phyloP scores from a whole-genome alignment of 2,797 vertebrate genomes.

The Lithobates sylvaticus region DNA sequence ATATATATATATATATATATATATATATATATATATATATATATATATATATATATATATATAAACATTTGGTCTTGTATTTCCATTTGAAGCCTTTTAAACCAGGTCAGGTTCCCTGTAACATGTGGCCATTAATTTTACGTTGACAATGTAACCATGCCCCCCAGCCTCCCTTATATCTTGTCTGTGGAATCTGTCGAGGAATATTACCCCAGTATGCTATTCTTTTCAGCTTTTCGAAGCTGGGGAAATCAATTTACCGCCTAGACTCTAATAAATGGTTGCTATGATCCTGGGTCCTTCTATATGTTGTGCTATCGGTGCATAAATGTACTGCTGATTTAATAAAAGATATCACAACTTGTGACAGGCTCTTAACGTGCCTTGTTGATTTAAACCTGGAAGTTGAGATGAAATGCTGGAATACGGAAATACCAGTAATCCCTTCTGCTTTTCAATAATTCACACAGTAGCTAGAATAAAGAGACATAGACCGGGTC shows the following conservation, averaged over 20 bases:
- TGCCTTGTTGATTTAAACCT: conserved; percentile 45
- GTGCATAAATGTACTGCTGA: conserved; percentile 45
- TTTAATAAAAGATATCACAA: conserved; percentile 51
- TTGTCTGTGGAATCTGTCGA: not conserved
- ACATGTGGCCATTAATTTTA: too few species aligned
- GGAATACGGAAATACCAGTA: conserved; percentile 4
- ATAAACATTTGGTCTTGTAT: too few species aligned
- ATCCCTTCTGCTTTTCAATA: conserved; percentile 52
- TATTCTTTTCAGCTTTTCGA: not conserved
- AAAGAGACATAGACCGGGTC: not conserved
- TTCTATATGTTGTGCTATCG: conserved; percentile 29
- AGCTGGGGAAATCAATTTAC: conserved; percentile 17
- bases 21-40: too few species aligned
- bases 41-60: too few species aligned
- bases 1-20: too few species aligned
- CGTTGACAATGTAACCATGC: too few species aligned
- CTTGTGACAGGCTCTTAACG: conserved; percentile 29
- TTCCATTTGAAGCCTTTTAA: too few species aligned
- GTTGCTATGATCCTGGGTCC: not conserved
- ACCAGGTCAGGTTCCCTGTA: too few species aligned
- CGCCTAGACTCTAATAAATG: conserved; percentile 1
- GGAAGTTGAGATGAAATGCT: conserved; percentile 43
- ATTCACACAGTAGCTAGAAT: conserved; percentile 32
- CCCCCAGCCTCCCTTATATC: not conserved
- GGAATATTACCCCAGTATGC: not conserved